phyloP scores from a whole-genome alignment of 2,888 invertebrate genomes.

The Standfussiana lucernea region DNA sequence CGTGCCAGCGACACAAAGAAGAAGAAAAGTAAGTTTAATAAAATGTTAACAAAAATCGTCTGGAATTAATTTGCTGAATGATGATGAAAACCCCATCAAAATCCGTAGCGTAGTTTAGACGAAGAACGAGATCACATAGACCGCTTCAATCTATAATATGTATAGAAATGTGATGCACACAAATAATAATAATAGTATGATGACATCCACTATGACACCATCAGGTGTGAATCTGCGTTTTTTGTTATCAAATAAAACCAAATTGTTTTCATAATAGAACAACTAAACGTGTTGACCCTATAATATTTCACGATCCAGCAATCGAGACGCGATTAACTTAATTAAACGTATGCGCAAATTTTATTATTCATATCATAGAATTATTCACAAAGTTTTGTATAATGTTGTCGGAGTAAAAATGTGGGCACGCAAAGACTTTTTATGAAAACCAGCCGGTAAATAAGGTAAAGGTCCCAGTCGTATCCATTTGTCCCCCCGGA shows the following conservation, averaged over 20 bases:
- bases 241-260: constrained; percentile 24
- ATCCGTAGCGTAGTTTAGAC: neutral
- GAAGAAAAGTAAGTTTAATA: neutral
- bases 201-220: neutral
- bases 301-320: constrained; percentile 47
- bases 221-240: neutral
- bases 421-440: constrained; percentile 70
- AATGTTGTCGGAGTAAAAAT: constrained; percentile 70
- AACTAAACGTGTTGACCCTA: constrained; percentile 40
- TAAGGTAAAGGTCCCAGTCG: constrained; percentile 81
- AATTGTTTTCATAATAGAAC: constrained; percentile 31
- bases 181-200: too few species aligned
- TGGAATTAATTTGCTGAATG: neutral
- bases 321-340: constrained; percentile 50
- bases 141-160: neutral
- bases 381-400: constrained; percentile 66
- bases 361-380: constrained; percentile 58
- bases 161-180: neutral
- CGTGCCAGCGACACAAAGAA: neutral
- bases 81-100: neutral
- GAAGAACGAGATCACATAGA: neutral
- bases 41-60: neutral
- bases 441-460: constrained; percentile 79
- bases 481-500: constrained; percentile 82
- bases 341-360: constrained; percentile 53